Conservation (phyloP, 2,797 vertebrate species). For the Sternarchorhynchus goeldii region DNA sequence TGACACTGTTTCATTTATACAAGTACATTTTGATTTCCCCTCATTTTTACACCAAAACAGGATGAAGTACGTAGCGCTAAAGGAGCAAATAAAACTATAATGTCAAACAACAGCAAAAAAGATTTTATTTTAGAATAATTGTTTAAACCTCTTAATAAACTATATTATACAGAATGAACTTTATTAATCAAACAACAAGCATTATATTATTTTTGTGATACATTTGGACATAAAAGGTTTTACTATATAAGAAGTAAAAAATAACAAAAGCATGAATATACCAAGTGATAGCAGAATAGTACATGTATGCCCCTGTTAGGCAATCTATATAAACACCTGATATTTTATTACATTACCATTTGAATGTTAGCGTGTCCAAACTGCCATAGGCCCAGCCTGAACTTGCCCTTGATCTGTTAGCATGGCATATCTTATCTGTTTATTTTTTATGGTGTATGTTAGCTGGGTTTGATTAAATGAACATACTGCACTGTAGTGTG, state of each 20-base stretch:
- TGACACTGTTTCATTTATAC: not conserved
- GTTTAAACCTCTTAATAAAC: too few relatives aligned
- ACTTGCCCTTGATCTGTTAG: conserved; percentile 43
- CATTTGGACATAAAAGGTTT: too few relatives aligned
- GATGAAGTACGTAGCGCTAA: too few relatives aligned
- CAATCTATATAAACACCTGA: conserved; percentile 10
- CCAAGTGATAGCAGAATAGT: conserved; percentile 5
- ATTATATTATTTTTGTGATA: too few relatives aligned
- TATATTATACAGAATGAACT: too few relatives aligned
- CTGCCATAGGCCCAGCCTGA: conserved; percentile 22
- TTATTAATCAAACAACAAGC: too few relatives aligned
- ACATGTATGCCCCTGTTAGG: conserved; percentile 13
- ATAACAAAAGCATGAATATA: conserved; percentile 5
- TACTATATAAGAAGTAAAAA: not conserved
- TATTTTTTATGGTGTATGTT: conserved; percentile 30
- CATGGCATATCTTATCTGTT: conserved; percentile 51
- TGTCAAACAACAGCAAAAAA: too few relatives aligned
- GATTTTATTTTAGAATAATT: too few relatives aligned
- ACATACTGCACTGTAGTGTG: conserved; percentile 35
- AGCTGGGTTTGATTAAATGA: conserved; percentile 31
- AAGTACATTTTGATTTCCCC: not conserved
- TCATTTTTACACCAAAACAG: too few relatives aligned
- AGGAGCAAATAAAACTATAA: too few relatives aligned
- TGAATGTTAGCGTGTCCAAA: conserved; percentile 19
- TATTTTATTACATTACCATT: conserved; percentile 29